phyloP scores from a whole-genome alignment of 1,140 invertebrate species.

The Zelostemma sp. region DNA sequence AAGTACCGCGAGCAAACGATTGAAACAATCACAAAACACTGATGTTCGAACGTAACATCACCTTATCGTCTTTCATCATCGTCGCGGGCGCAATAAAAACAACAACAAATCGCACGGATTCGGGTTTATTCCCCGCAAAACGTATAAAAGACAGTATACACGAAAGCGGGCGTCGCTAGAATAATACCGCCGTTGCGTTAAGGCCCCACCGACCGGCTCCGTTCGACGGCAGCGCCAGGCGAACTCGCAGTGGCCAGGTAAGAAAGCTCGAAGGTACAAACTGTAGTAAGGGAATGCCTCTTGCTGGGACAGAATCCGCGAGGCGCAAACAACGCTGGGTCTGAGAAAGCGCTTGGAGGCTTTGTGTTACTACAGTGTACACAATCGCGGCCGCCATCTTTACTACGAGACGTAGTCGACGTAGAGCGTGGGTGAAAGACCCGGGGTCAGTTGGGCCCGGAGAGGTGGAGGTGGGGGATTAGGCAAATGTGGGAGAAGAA shows the following conservation, averaged over 20 bases:
- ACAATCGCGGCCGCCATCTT: constrained; percentile 57
- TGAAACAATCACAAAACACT: constrained; percentile 22
- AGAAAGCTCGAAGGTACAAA: constrained; percentile 19
- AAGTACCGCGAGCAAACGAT: neutral
- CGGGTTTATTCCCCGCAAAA: constrained; percentile 17
- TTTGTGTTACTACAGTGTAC: constrained; percentile 50
- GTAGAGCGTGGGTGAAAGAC: constrained; percentile 61
- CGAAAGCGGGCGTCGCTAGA: constrained; percentile 61
- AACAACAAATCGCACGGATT: neutral
- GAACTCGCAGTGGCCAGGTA: constrained; percentile 53
- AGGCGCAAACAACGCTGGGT: constrained; percentile 5
- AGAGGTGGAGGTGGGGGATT: constrained; percentile 27
- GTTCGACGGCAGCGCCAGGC: constrained; percentile 53
- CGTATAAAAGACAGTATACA: constrained; percentile 36
- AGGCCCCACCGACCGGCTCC: constrained; percentile 52
- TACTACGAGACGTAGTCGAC: constrained; percentile 60
- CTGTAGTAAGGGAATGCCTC: constrained; percentile 3
- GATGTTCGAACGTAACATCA: constrained; percentile 9
- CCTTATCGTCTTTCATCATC: constrained; percentile 9
- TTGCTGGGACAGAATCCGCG: neutral
- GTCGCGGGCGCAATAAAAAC: constrained; percentile 8
- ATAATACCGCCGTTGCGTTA: constrained; percentile 57
- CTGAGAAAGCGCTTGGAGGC: constrained; percentile 11
- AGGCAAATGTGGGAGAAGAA: constrained; percentile 19
- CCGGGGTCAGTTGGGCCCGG: constrained; percentile 55